Evolutionary conservation across 37 sponge, comb jelly and placozoan species (phyloP).

Genomic region (Beroe ovata): DNA sequence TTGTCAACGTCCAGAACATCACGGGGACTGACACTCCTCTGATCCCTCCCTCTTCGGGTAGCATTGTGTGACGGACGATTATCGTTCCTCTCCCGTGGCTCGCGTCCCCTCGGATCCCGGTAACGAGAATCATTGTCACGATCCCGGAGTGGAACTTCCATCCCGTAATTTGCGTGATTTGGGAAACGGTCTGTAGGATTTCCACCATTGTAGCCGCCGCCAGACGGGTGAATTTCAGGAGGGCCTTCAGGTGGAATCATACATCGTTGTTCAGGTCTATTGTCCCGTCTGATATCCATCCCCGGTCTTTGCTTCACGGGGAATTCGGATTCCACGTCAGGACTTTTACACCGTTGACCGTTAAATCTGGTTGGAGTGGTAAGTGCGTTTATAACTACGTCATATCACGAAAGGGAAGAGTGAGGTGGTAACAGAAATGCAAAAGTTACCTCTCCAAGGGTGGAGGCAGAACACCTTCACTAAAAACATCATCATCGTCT

Average conservation of each 20-base stretch:
- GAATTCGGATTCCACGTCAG: slow-evolving; percentile 4
- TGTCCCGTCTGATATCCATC: not conserved
- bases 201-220: not conserved
- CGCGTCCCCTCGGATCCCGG: slow-evolving; percentile 8
- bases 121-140: not conserved
- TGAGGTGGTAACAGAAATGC: no score
- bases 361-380: not conserved
- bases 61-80: not conserved
- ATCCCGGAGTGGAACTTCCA: not conserved
- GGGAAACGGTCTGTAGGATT: not conserved
- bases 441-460: no score
- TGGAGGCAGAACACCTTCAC: not conserved
- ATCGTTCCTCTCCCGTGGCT: not conserved
- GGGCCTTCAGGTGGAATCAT: not conserved
- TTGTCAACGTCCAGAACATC: not conserved
- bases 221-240: not conserved
- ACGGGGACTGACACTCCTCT: not conserved
- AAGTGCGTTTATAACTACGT: no score
- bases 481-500: not conserved
- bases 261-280: not conserved
- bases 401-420: no score
- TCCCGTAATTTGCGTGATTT: not conserved
- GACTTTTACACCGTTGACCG: not conserved
- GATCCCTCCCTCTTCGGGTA: not conserved
- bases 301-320: not conserved